Percentiles rank a stretch among this genome's conserved stretches.
These are phyloP conservation scores for Drosophila neocordata DNA, from an alignment of 1,140 invertebrate genomes.

Conservation along the genomic window DNA sequence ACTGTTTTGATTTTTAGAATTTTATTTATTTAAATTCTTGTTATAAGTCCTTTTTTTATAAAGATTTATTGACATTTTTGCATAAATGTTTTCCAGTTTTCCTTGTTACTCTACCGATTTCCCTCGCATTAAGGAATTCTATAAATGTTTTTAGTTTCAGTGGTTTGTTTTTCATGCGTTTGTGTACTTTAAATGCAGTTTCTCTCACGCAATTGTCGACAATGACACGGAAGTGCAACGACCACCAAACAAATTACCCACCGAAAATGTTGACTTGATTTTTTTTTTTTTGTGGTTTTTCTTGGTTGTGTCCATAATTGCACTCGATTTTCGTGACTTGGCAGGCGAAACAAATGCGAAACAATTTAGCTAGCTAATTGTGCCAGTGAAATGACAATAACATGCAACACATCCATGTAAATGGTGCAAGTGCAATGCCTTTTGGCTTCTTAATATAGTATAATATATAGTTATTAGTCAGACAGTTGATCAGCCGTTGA, in stretches of 20 bases:
- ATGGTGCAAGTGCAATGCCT: slow-evolving; percentile 35
- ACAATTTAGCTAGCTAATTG: slow-evolving; percentile 61
- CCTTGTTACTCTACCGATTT: background rate
- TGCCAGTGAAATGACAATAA: slow-evolving; percentile 41
- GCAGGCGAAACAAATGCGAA: slow-evolving; percentile 69
- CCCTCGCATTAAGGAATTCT: slow-evolving; percentile 1
- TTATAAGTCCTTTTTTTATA: too few relatives aligned
- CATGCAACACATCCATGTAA: slow-evolving; percentile 19
- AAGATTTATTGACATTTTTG: background rate
- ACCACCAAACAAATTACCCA: slow-evolving; percentile 41
- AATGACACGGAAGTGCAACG: slow-evolving; percentile 60
- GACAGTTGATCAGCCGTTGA: slow-evolving; percentile 14
- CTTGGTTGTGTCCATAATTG: slow-evolving; percentile 8
- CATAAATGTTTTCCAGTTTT: too few relatives aligned
- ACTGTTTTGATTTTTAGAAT: too few relatives aligned
- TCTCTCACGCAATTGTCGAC: slow-evolving; percentile 9
- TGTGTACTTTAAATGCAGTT: background rate
- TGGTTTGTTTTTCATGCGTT: background rate
- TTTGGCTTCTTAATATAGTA: slow-evolving; percentile 16
- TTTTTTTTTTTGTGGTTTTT: slow-evolving; percentile 54
- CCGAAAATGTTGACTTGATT: slow-evolving; percentile 53
- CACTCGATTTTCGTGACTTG: slow-evolving; percentile 62
- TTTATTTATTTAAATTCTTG: too few relatives aligned
- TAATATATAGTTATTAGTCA: background rate
- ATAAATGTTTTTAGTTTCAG: background rate